Evolutionary conservation across 2,888 invertebrate genomes (phyloP), one percentile per base, ranked within the genome.

Genomic region (Seira ritae): DNA sequence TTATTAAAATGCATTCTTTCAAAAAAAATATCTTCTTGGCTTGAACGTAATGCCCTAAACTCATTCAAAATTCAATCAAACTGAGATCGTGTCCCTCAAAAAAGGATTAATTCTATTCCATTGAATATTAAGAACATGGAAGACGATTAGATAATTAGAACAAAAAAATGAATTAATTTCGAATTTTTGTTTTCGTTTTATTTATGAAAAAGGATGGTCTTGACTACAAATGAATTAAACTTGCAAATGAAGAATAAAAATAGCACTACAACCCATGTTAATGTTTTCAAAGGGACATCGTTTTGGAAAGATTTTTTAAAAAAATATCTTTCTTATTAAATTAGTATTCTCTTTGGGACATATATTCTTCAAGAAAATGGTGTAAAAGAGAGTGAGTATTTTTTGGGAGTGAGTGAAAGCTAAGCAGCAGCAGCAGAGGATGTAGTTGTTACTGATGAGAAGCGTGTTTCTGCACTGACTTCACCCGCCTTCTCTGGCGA

Each of bases 381-480:
- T 50, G 15, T 50, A 50, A 12, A 50, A 50, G 15, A n/a, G 15
- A 50, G 50, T 50, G 31, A 31, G 31, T 31, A 4, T 31, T 31
- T 8, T 31, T 50, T 3, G 17, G 50, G 50, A 50, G 17, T n/a
- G 62, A 62, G 15, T 8, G 62, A 62, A 62, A 62, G 62, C 55
- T 17, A 55, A 55, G 55, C 62, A n/a, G 62, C 8, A 20, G 50
- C 17, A 20, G 62, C 19, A 20, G 62, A 62, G 10, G n/a, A n/a
- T n/a, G n/a, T n/a, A n/a, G 62, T 62, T 62, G 62, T 62, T 62
- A 20, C 10, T 62, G 62, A 20, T 10, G 62, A 62, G 3, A 20
- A 20, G 62, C 62, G 62, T 20, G 22, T 62, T 22, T 62, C n/a
- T 62, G 62, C 62, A 62, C 62, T 62, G 62, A 31, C 31, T 31